Conservation (phyloP, 2,113 vertebrate genomes). For the Chlamydotis undulata region DNA sequence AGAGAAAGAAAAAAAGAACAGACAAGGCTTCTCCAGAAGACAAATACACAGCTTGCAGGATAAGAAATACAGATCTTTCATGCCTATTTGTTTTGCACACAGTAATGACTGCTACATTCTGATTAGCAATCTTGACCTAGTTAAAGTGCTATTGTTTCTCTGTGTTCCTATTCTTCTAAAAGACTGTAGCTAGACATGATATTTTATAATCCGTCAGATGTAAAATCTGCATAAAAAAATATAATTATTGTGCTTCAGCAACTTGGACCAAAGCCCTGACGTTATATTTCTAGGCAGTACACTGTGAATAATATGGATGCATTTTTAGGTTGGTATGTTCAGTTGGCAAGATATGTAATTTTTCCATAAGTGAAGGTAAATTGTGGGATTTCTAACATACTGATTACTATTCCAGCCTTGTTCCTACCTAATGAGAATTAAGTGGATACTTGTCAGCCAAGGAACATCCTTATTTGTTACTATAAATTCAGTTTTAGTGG, state of each 20-base stretch:
- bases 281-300: constrained; percentile 47
- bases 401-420: constrained; percentile 32
- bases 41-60: constrained; percentile 19
- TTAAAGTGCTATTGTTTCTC: constrained; percentile 68
- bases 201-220: constrained; percentile 70
- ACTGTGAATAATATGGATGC: constrained; percentile 28
- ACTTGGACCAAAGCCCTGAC: constrained; percentile 66
- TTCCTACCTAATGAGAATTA: constrained; percentile 51
- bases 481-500: constrained; percentile 36
- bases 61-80: constrained; percentile 34
- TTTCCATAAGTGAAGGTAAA: constrained; percentile 62
- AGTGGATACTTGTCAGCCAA: constrained; percentile 52
- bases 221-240: constrained; percentile 62
- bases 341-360: constrained; percentile 51
- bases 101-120: constrained; percentile 56
- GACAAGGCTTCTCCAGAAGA: neutral
- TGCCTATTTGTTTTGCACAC: constrained; percentile 56
- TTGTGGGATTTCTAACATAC: constrained; percentile 38
- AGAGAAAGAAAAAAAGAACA: neutral
- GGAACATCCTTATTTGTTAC: constrained; percentile 32
- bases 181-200: constrained; percentile 72
- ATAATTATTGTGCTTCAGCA: constrained; percentile 69
- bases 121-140: constrained; percentile 69
- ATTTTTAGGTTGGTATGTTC: constrained; percentile 65
- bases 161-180: constrained; percentile 58